phyloP scores from a whole-genome alignment of 2,888 invertebrate species.

The Synanthedon vespiformis region DNA sequence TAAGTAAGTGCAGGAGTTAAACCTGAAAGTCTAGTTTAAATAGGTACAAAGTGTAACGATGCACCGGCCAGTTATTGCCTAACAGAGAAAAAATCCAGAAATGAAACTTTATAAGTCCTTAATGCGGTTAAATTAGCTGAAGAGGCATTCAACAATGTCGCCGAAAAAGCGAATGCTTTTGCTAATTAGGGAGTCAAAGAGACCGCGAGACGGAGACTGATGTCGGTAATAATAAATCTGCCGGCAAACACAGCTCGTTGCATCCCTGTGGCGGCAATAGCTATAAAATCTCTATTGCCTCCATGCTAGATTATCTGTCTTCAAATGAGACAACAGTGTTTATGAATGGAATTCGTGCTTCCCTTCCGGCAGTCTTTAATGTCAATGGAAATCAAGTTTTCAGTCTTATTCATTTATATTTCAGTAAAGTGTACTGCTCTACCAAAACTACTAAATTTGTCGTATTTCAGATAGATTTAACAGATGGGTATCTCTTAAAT shows the following conservation, averaged over 20 bases:
- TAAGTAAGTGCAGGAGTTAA: background rate
- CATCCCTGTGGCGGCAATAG: slow-evolving; percentile 10
- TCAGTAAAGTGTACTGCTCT: too few species aligned
- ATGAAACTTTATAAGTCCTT: background rate
- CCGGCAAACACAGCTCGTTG: slow-evolving; percentile 12
- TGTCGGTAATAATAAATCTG: slow-evolving; percentile 24
- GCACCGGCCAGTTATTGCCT: slow-evolving; percentile 19
- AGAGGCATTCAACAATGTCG: background rate
- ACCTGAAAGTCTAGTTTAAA: background rate
- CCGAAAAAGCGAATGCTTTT: background rate
- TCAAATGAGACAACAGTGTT: slow-evolving; percentile 27
- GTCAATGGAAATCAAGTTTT: too few species aligned
- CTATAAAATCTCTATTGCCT: slow-evolving; percentile 27
- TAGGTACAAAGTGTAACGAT: slow-evolving; percentile 9
- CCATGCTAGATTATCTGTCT: slow-evolving; percentile 22
- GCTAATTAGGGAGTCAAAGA: slow-evolving; percentile 41
- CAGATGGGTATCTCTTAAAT: too few species aligned
- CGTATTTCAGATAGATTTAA: too few species aligned
- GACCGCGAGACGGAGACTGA: slow-evolving; percentile 27
- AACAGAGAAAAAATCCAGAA: slow-evolving; percentile 5
- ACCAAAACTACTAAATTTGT: too few species aligned
- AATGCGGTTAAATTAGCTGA: background rate
- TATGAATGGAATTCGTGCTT: slow-evolving; percentile 11
- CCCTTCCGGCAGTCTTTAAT: background rate
- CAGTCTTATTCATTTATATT: too few species aligned